Evolutionary conservation across 1,140 invertebrate species (phyloP), one percentile per base, ranked within the genome.

Genomic region (Nymphalis io): DNA sequence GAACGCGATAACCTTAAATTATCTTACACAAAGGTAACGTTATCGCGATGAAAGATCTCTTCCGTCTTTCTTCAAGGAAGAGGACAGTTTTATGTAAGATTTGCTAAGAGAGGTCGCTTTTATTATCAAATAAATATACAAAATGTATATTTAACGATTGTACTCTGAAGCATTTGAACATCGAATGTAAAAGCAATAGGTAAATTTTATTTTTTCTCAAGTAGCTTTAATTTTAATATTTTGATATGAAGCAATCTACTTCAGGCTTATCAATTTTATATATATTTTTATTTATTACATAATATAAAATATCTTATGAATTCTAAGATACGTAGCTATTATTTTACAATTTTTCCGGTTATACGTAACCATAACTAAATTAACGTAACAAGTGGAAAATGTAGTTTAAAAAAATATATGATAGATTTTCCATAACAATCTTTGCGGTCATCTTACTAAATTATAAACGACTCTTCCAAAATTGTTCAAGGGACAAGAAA

Each of bases 1-100:
- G 69, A 73, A 75, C 60, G 66, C 65, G 59, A 65, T 67, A 71
- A 68, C 63, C 66, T 75, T 78, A 78, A 78, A 72, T 75, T 73
- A 73, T 64, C 64, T 60, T 64, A 69, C 71, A 78, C 75, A 78
- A 75, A 73, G 70, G 64, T 70, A 65, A 57, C 53, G 57, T 75
- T 73, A 78, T 78, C 76, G 48, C 73, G 64, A 73, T 70, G 70
- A 70, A 61, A 70, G 71, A 75, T 78, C 74, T 75, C 23, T 70
- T 72, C 61, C 60, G 60, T 59, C 72, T 70, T 71, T 70, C 44
- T 63, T 33, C 40, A 4, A 8, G 27, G 51, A 63, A 60, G 70
- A 70, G 62, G 65, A 68, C 68, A 61, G 42, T 63, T 73, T 70
- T 72, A 71, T 66, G 66, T 70, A 48, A 63, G 42, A 73, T 63